Conservation (phyloP, 1,140 invertebrate genomes). For the Batillaria attramentaria region DNA sequence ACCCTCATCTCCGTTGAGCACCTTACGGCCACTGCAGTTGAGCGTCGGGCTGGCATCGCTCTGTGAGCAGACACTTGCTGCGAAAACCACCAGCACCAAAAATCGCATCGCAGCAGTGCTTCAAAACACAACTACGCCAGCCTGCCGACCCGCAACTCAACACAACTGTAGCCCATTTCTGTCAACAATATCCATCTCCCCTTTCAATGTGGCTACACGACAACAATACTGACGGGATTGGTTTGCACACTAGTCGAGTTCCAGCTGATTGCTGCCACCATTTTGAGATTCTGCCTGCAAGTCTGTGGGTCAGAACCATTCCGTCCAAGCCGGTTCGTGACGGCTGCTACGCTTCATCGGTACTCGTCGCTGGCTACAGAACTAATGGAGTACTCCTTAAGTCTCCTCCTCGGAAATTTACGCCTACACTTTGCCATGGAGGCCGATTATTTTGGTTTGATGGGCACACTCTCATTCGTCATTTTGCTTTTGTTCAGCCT, state of each 20-base stretch:
- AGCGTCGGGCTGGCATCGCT: slow-evolving; percentile 8
- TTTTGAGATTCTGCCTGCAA: slow-evolving; percentile 22
- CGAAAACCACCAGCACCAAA: slow-evolving; percentile 14
- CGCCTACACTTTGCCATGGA: slow-evolving; percentile 11
- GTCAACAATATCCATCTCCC: background rate
- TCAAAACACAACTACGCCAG: background rate
- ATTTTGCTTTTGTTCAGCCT: slow-evolving; percentile 35
- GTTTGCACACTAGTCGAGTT: background rate
- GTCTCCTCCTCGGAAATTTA: background rate
- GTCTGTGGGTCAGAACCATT: slow-evolving; percentile 25
- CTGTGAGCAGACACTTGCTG: slow-evolving; percentile 19
- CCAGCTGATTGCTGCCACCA: slow-evolving; percentile 33
- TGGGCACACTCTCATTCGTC: slow-evolving; percentile 28
- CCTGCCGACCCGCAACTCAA: background rate
- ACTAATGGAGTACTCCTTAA: background rate
- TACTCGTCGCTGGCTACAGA: background rate
- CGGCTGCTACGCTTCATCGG: slow-evolving; percentile 7
- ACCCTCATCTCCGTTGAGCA: slow-evolving; percentile 72
- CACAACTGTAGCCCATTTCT: slow-evolving; percentile 10
- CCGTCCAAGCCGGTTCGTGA: background rate
- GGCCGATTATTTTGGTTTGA: slow-evolving; percentile 25
- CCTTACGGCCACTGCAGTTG: slow-evolving; percentile 43
- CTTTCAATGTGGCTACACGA: background rate
- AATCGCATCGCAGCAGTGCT: background rate
- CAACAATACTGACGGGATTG: background rate